Evolutionary conservation across 2,888 invertebrate species (phyloP), one percentile per base, ranked within the genome.

Genomic region (Drosophila pegasa): DNA sequence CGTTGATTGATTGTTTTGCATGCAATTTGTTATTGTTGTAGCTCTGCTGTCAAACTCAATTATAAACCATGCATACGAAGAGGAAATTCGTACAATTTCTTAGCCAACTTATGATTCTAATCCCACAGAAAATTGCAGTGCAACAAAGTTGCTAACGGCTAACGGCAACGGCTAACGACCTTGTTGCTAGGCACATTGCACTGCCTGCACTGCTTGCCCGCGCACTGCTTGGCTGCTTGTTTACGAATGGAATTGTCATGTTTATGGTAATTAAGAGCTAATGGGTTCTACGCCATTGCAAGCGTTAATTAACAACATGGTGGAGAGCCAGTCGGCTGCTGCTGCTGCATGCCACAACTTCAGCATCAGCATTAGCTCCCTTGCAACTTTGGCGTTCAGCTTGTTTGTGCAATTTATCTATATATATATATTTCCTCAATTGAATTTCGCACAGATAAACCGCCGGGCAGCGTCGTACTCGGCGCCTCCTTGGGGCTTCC

Each of bases 1-100:
- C 80, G 91, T 80, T 91, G 90, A 90, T 90, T 90, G 90, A 90
- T 90, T 91, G 90, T 77, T 89, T 89, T 84, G 78, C 90, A 81
- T 81, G 80, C 79, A 75, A 88, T 85, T 84, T 79, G 70, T 71
- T 81, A 62, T 71, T 55, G 62, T 38, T 67, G 56, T 29, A 43
- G 56, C 57, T 62, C 14, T 38, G 57, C 67, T 67, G 70, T 56
- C 68, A 59, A 52, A 40, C 41, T 37, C 50, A 38, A 61, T 61
- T 22, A 67, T 51, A 27, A 40, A 48, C 16, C 7, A 31, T 66
- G 20, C 22, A 14, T 10, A 16, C n/a, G 3, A 20, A 33, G 31
- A 20, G 14, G 16, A 65, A 60, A 27, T 12, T 16, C 9, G n/a
- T 9, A 27, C 10, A 14, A 29, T 20, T 52, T 20, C 37, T 41